Percentiles rank a stretch among this genome's conserved stretches.
These are phyloP conservation scores for Octopus bimaculoides DNA, from an alignment of 1,140 invertebrate genomes.

Conservation along the genomic window DNA sequence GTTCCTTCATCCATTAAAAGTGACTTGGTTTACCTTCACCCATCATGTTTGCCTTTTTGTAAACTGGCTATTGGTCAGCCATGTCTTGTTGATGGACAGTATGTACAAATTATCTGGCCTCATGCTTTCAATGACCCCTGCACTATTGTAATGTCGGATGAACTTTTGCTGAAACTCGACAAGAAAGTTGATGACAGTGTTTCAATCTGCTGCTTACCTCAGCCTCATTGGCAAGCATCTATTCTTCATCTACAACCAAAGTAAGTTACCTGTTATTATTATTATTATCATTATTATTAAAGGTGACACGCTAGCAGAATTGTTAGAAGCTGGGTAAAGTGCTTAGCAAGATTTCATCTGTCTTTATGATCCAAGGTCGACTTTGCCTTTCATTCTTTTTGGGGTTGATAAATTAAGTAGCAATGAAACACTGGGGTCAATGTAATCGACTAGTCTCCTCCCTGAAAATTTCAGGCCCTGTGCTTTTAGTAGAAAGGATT, in stretches of 20 bases:
- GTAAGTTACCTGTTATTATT: conserved; percentile 11
- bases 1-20: conserved; percentile 18
- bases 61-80: conserved; percentile 27
- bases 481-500: too few species aligned
- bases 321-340: neutral
- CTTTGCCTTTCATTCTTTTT: neutral
- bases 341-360: neutral
- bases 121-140: conserved; percentile 13
- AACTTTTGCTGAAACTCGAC: neutral
- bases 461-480: too few species aligned
- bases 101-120: conserved; percentile 30
- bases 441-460: too few species aligned
- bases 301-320: neutral
- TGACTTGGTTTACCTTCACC: conserved; percentile 25
- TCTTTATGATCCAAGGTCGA: neutral
- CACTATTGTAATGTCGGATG: conserved; percentile 20
- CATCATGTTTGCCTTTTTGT: conserved; percentile 28
- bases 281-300: neutral
- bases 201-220: conserved; percentile 14
- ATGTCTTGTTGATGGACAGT: conserved; percentile 23
- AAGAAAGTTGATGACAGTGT: conserved; percentile 13
- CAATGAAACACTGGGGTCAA: neutral
- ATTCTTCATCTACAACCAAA: conserved; percentile 14
- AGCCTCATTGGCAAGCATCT: neutral
- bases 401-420: neutral